Conservation (phyloP, 2,113 vertebrate species). For the Stomatorhinus ivindoensis region DNA sequence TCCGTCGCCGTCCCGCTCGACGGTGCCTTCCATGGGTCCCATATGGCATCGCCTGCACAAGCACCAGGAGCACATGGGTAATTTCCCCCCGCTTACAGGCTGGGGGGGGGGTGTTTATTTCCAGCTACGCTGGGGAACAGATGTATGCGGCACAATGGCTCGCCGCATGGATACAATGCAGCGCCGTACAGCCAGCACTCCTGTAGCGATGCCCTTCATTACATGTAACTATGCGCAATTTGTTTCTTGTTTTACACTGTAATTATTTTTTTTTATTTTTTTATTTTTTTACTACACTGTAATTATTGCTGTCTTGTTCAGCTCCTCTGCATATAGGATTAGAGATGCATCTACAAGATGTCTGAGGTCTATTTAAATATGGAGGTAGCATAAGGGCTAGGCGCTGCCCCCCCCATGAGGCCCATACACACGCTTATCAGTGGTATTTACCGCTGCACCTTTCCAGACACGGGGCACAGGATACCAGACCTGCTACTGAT, state of each 20-base stretch:
- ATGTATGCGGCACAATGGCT: not conserved
- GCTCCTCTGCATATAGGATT: not conserved
- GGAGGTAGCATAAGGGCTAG: not conserved
- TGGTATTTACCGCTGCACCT: not conserved
- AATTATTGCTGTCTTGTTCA: not conserved
- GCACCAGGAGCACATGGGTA: conserved; percentile 37
- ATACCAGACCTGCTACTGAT: not conserved
- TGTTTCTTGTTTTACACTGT: not conserved
- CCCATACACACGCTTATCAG: not conserved
- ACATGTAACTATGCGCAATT: not conserved
- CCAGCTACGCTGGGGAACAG: not conserved
- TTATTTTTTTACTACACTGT: no score
- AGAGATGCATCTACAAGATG: not conserved
- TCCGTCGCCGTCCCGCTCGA: conserved; percentile 36
- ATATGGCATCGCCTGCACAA: conserved; percentile 27
- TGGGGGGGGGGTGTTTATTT: not conserved
- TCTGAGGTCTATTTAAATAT: not conserved
- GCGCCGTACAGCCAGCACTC: not conserved
- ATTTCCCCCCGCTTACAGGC: conserved; percentile 22
- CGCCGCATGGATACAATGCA: not conserved
- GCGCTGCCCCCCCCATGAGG: not conserved
- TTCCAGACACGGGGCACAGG: not conserved
- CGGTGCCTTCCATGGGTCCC: conserved; percentile 42
- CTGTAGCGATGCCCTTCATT: not conserved
- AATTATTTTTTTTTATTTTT: no score